These are phyloP conservation scores for Pipistrellus kuhlii DNA, from an alignment of 2,797 vertebrate genomes.

Conservation along the genomic window DNA sequence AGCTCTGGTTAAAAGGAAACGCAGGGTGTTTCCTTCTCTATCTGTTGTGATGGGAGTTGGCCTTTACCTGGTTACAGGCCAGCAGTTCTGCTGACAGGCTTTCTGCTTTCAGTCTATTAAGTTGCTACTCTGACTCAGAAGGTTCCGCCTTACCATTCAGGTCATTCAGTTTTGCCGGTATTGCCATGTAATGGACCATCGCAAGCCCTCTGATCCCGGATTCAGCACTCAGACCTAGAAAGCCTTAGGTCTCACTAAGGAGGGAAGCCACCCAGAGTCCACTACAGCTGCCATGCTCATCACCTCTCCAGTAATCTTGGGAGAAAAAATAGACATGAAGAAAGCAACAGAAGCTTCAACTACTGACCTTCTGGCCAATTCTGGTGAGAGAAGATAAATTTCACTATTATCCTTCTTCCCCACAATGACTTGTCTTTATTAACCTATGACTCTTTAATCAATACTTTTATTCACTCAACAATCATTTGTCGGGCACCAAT, in stretches of 20 bases:
- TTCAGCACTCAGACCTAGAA: neutral
- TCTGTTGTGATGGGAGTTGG: neutral
- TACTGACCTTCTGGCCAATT: neutral
- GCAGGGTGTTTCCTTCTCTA: neutral
- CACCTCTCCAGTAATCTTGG: neutral
- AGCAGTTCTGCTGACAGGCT: neutral
- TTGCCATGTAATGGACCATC: neutral
- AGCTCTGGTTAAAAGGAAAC: neutral
- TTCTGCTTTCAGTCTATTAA: neutral
- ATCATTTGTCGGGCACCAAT: neutral
- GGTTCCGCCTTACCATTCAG: no score
- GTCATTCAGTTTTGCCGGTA: neutral
- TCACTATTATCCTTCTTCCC: neutral
- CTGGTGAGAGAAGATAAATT: neutral
- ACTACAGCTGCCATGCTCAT: no score
- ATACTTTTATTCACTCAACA: constrained; percentile 40
- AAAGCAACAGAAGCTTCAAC: neutral
- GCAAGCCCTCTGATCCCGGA: no score
- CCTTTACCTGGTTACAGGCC: neutral
- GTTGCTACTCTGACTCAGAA: neutral
- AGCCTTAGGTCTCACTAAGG: neutral
- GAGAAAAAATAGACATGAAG: neutral
- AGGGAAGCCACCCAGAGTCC: neutral
- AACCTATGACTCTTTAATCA: neutral
- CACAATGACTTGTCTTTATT: neutral